These are phyloP conservation scores for Eristalis pertinax DNA, from an alignment of 2,888 invertebrate species.

Conservation along the genomic window DNA sequence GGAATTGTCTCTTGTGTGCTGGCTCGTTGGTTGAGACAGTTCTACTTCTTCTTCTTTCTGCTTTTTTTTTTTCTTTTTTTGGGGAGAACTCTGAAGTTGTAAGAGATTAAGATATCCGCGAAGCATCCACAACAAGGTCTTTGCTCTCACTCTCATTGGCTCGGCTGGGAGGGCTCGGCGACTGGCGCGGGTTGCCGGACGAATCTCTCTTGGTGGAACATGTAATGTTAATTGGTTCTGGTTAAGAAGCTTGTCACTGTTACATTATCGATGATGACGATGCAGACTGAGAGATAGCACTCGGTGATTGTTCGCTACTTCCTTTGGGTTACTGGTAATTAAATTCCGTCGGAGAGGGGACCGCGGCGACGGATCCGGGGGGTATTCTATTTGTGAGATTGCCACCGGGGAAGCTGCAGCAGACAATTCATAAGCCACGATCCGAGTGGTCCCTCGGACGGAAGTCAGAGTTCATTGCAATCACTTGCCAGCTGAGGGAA, in stretches of 20 bases:
- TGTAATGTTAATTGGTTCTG: conserved; percentile 73
- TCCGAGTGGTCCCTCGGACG: background rate
- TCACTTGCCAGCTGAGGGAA: background rate
- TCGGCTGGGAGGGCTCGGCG: background rate
- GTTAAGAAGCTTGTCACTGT: conserved; percentile 71
- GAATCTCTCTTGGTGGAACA: conserved; percentile 52
- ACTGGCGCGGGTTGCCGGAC: background rate
- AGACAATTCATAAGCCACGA: background rate
- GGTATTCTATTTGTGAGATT: background rate
- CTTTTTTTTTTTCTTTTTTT: conserved; percentile 10
- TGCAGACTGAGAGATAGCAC: conserved; percentile 59
- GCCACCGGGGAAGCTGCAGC: background rate
- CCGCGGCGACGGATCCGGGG: background rate
- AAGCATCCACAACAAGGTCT: conserved; percentile 65
- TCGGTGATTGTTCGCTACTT: conserved; percentile 63
- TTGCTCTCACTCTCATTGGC: conserved; percentile 53
- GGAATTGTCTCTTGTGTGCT: conserved; percentile 50
- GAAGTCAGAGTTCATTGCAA: background rate
- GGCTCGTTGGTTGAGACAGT: conserved; percentile 24
- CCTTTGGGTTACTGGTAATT: conserved; percentile 65
- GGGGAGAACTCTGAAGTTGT: conserved; percentile 41
- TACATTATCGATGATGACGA: conserved; percentile 71
- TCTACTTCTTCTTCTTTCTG: conserved; percentile 10
- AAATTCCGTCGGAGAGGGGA: conserved; percentile 13
- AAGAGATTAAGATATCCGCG: conserved; percentile 71